Conservation (phyloP, 2,797 vertebrate genomes). For the Anniella stebbinsi region DNA sequence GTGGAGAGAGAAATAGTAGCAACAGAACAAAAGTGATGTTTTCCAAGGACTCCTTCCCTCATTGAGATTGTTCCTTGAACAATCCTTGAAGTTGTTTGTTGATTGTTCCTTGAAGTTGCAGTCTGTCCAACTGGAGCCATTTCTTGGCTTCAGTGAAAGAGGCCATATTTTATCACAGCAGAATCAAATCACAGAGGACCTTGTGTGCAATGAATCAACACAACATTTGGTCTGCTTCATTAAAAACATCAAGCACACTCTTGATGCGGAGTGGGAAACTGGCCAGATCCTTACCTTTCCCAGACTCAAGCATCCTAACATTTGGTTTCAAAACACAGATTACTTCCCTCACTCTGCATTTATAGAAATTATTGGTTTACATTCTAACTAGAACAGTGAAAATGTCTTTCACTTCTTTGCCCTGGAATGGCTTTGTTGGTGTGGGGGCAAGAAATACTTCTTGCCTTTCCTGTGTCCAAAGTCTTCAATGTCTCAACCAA, state of each 20-base stretch:
- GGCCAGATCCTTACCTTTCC: not conserved
- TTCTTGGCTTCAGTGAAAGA: not conserved
- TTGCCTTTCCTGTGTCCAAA: not conserved
- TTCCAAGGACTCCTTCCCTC: not conserved
- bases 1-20: not conserved
- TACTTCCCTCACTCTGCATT: not conserved
- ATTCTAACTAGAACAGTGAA: not conserved
- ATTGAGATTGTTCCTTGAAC: not conserved
- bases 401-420: not conserved
- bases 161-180: not conserved
- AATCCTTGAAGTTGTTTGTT: not conserved
- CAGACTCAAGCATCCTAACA: not conserved
- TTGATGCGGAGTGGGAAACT: not conserved
- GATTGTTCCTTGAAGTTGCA: not conserved
- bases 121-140: not conserved
- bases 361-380: not conserved
- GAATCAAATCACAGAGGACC: constrained; percentile 3
- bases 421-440: not conserved
- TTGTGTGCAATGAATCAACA: not conserved
- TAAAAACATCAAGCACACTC: not conserved
- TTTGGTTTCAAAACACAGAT: not conserved
- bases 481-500: not conserved
- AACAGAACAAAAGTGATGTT: not conserved
- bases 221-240: constrained; percentile 8
- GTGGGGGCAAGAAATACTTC: not conserved